Evolutionary conservation across 23 tunicate species (phyloP).

Genomic region (Ciona savignyi): DNA sequence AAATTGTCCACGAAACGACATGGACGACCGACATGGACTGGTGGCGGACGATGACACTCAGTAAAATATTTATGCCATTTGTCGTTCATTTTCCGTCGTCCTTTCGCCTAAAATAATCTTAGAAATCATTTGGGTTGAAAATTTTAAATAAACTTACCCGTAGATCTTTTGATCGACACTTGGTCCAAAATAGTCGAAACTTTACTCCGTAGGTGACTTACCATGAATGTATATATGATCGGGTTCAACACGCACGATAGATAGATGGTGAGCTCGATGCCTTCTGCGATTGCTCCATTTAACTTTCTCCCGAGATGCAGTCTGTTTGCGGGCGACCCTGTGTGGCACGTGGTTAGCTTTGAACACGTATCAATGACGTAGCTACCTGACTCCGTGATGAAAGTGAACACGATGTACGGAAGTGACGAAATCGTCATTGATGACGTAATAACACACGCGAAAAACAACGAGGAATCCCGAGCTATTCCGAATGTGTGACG

Average conservation of each 20-base stretch:
- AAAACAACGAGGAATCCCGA: conserved; percentile 48
- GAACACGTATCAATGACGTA: too few relatives aligned
- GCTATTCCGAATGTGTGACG: conserved; percentile 44
- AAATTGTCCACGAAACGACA: not conserved
- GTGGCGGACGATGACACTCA: conserved; percentile 29
- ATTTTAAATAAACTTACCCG: too few relatives aligned
- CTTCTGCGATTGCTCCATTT: conserved; percentile 9
- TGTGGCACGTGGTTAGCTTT: too few relatives aligned
- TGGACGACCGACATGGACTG: conserved; percentile 31
- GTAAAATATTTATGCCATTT: too few relatives aligned
- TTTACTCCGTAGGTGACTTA: conserved; percentile 65
- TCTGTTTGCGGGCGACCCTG: conserved; percentile 34
- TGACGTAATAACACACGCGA: conserved; percentile 50
- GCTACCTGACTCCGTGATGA: conserved; percentile 52
- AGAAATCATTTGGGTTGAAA: too few relatives aligned
- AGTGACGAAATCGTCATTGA: conserved; percentile 64
- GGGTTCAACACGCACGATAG: conserved; percentile 68
- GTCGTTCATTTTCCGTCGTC: too few relatives aligned
- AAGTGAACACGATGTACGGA: conserved; percentile 62
- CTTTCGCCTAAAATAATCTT: too few relatives aligned
- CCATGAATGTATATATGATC: conserved; percentile 62
- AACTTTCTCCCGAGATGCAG: conserved; percentile 21
- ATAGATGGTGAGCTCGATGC: conserved; percentile 46
- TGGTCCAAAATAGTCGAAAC: conserved; percentile 38
- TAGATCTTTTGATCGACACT: too few relatives aligned